These are phyloP conservation scores for Prunella fulvescens DNA, from an alignment of 2,113 vertebrate genomes.

Conservation along the genomic window DNA sequence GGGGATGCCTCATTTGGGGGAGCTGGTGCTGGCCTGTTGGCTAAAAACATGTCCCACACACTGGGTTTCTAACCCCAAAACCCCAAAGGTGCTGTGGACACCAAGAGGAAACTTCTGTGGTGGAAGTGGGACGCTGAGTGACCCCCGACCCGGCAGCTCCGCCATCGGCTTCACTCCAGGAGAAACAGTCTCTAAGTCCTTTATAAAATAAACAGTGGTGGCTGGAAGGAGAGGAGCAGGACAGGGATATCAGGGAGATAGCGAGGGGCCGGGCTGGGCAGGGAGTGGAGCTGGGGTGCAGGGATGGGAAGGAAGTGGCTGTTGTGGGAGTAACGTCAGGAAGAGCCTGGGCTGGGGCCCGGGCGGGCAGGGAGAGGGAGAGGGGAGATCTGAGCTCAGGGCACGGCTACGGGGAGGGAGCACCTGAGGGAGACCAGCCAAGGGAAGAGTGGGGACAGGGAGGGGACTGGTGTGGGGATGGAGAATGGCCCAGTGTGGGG, in stretches of 20 bases:
- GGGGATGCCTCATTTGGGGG: neutral
- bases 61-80: neutral
- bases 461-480: fast-evolving
- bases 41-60: fast-evolving
- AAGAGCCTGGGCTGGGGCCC: conserved; percentile 34
- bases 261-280: neutral
- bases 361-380: neutral
- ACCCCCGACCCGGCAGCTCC: fast-evolving
- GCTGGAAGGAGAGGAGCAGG: neutral
- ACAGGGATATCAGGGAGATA: neutral
- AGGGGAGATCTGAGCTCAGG: neutral
- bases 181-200: neutral
- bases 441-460: neutral
- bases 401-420: neutral
- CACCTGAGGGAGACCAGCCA: fast-evolving
- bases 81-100: fast-evolving
- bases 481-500: fast-evolving
- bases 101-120: neutral
- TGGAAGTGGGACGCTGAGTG: fast-evolving
- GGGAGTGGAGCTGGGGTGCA: neutral
- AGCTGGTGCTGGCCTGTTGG: fast-evolving
- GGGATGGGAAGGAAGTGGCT: conserved; percentile 56
- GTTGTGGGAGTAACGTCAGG: conserved; percentile 66
- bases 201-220: neutral
- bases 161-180: neutral